Base-by-base conservation (phyloP, 2,888 invertebrate species). In the Malthinus seriepunctatus region DNA sequence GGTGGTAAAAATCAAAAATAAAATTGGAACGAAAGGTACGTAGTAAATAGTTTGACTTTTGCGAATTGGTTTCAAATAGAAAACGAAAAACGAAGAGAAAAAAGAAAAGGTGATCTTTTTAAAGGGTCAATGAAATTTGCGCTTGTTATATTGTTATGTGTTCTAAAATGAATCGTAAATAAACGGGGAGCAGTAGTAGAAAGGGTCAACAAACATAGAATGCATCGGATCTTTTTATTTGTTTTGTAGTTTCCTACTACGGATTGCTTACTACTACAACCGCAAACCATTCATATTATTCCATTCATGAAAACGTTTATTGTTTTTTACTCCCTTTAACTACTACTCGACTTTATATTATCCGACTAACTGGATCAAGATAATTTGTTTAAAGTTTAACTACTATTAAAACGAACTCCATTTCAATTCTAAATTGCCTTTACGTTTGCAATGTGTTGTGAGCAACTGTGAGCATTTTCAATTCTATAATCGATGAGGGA, bases 211-310 rank as follows among this genome's bases (percentile, higher is more conserved):
- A 67, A 60, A 69, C 63, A 63, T 63, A 62, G 75, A 75, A 76
- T 74, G 76, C 69, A 71, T 74, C 73, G 66, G 71, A 65, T 71
- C 74, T 76, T 77, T 77, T 78, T 78, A 78, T 78, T 78, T 78
- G 77, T 75, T 77, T 76, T 78, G 77, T 77, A 76, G 77, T 76
- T 78, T 78, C 23, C 23, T 76, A 78, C 77, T 77, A 77, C 77
- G 76, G 44, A 65, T 69, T 72, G 75, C 75, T 76, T 76, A 74
- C 52, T 54, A 45, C 54, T 45, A 45, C 53, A 38, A 46, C 46
- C 32, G 39, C 76, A 73, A 69, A 64, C 70, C 76, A 77, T 77
- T 77, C 76, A 76, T 76, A 73, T n/a, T 73, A 71, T 71, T 70
- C 71, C 76, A 75, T 76, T 76, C 76, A 76, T 71, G 65, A 55